These are phyloP conservation scores for Idaea aversata DNA, from an alignment of 2,888 invertebrate genomes.

Conservation along the genomic window DNA sequence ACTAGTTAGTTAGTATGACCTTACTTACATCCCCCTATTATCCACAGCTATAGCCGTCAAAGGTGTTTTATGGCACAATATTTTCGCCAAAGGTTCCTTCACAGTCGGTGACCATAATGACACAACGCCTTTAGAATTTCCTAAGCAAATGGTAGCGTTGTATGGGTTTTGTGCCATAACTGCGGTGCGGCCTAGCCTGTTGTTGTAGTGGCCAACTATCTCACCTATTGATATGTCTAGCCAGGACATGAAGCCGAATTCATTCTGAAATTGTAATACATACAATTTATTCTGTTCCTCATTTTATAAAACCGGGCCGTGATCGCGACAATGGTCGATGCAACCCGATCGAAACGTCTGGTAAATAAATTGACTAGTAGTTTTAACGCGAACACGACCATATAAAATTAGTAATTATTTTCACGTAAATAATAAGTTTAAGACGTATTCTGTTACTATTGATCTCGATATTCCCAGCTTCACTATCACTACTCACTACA, in stretches of 20 bases:
- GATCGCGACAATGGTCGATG: too few relatives aligned
- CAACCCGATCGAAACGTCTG: too few relatives aligned
- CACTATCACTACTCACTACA: too few relatives aligned
- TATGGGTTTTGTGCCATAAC: constrained; percentile 96
- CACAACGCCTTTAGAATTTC: constrained; percentile 94
- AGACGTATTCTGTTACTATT: too few relatives aligned
- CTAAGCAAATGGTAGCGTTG: constrained; percentile 95
- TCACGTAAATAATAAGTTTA: too few relatives aligned
- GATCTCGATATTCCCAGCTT: too few relatives aligned
- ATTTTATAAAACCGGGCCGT: too few relatives aligned
- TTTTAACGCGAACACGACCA: too few relatives aligned
- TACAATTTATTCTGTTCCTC: too few relatives aligned
- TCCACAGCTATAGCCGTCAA: constrained; percentile 91
- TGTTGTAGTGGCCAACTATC: constrained; percentile 88
- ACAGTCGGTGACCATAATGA: constrained; percentile 97
- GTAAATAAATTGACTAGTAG: too few relatives aligned
- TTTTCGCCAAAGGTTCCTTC: constrained; percentile 91
- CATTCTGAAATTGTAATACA: constrained; percentile 70
- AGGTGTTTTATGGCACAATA: constrained; percentile 93
- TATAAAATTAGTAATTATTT: too few relatives aligned
- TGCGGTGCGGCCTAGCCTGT: constrained; percentile 87
- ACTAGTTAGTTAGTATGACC: background rate
- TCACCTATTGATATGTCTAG: constrained; percentile 97
- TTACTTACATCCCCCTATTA: constrained; percentile 87
- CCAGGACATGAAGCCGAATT: constrained; percentile 92